Evolutionary conservation across 1,140 invertebrate species (phyloP).

Genomic region (Mercenaria mercenaria): DNA sequence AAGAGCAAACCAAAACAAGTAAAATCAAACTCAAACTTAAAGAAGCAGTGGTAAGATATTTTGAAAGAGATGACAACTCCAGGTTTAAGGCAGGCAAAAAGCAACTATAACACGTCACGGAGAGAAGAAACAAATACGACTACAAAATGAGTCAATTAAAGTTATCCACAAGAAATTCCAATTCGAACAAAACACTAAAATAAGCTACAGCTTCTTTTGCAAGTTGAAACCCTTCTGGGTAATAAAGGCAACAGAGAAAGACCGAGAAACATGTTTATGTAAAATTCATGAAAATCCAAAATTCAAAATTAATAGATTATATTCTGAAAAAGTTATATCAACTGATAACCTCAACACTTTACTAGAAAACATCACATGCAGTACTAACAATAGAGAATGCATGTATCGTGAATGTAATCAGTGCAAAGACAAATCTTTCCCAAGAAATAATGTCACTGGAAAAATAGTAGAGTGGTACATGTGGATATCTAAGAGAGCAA

Average conservation of each 20-base stretch:
- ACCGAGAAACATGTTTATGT: constrained; percentile 64
- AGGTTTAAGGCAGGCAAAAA: too few relatives aligned
- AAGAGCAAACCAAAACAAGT: too few relatives aligned
- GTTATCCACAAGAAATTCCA: too few relatives aligned
- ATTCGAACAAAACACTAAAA: too few relatives aligned
- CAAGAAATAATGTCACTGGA: background rate
- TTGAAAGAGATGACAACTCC: too few relatives aligned
- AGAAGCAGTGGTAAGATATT: too few relatives aligned
- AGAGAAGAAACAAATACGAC: too few relatives aligned
- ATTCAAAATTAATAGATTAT: constrained; percentile 14
- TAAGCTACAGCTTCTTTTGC: too few relatives aligned
- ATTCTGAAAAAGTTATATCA: background rate
- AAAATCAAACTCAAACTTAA: too few relatives aligned
- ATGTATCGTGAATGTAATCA: background rate
- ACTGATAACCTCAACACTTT: background rate
- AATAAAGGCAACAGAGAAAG: constrained; percentile 38
- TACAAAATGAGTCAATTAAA: too few relatives aligned
- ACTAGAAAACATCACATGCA: background rate
- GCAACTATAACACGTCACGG: too few relatives aligned
- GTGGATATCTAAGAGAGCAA: background rate
- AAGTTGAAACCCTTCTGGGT: too few relatives aligned
- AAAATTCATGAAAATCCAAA: constrained; percentile 54
- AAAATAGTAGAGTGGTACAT: background rate
- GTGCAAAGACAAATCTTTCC: background rate
- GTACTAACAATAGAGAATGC: background rate